phyloP scores from a whole-genome alignment of 2,113 vertebrate genomes.

The Potamarius usumacintae region DNA sequence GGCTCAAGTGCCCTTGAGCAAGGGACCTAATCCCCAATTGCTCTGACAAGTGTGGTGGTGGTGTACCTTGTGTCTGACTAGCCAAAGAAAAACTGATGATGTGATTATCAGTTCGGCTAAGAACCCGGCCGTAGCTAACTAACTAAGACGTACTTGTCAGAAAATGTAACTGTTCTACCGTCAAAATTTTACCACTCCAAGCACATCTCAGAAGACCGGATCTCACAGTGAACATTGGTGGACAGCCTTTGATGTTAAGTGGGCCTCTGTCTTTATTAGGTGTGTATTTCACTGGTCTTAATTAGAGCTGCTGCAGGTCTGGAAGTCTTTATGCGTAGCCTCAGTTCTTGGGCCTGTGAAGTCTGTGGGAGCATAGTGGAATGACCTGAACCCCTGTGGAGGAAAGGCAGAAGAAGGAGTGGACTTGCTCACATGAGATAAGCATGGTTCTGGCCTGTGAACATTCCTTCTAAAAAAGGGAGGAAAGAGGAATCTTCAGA shows the following conservation, averaged over 20 bases:
- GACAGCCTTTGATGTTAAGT: slow-evolving; percentile 70
- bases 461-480: slow-evolving; percentile 35
- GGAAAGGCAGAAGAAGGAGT: slow-evolving; percentile 27
- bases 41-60: too few species aligned
- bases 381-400: slow-evolving; percentile 49
- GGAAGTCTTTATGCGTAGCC: slow-evolving; percentile 62
- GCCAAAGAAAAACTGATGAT: too few species aligned
- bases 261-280: slow-evolving; percentile 56
- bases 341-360: slow-evolving; percentile 59
- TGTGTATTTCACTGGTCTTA: slow-evolving; percentile 71
- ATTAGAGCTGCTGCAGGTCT: slow-evolving; percentile 71
- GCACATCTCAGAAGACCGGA: slow-evolving; percentile 51
- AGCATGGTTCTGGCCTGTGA: slow-evolving; percentile 43
- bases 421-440: slow-evolving; percentile 45
- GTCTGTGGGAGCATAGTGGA: slow-evolving; percentile 51
- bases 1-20: too few species aligned
- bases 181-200: slow-evolving; percentile 51
- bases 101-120: too few species aligned
- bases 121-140: too few species aligned
- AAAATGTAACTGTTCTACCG: background rate
- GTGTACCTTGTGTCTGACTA: too few species aligned
- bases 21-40: too few species aligned
- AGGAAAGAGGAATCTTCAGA: slow-evolving; percentile 24
- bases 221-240: slow-evolving; percentile 58
- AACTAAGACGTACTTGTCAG: background rate